phyloP scores from a whole-genome alignment of 2,113 vertebrate species.

The Phyllostomus discolor region DNA sequence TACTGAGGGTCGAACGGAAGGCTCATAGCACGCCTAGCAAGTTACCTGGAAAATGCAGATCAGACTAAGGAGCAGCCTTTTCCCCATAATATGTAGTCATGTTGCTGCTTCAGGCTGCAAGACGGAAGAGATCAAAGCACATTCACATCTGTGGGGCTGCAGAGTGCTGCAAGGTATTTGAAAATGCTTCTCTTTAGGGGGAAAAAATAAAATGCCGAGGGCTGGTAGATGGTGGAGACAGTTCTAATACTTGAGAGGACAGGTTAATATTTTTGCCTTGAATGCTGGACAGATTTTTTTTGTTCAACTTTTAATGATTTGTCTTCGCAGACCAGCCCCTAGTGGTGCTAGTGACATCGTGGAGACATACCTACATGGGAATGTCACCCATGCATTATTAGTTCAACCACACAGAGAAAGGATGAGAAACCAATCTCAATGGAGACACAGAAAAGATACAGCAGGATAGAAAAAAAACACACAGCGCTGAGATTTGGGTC shows the following conservation, averaged over 20 bases:
- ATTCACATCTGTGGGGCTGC: no score
- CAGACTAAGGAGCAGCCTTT: background rate
- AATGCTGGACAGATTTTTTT: background rate
- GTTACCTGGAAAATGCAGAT: slow-evolving; percentile 19
- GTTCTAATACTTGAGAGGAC: no score
- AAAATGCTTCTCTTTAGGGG: background rate
- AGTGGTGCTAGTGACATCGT: background rate
- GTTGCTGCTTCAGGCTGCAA: background rate
- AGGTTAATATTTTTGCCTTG: background rate
- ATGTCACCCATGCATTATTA: background rate
- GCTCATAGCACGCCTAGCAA: background rate
- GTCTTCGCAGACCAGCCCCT: background rate
- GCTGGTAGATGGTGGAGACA: background rate
- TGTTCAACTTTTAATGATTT: background rate
- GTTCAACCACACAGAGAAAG: background rate
- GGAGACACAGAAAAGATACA: background rate
- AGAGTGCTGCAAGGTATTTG: background rate
- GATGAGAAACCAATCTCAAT: background rate
- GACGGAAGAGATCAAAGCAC: background rate
- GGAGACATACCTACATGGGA: background rate
- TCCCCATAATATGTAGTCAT: background rate
- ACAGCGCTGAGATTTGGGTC: background rate
- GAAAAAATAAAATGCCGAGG: background rate
- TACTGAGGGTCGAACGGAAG: background rate
- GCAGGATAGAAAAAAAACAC: background rate